Evolutionary conservation across 2,113 vertebrate genomes (phyloP).

Genomic region (Egretta garzetta): DNA sequence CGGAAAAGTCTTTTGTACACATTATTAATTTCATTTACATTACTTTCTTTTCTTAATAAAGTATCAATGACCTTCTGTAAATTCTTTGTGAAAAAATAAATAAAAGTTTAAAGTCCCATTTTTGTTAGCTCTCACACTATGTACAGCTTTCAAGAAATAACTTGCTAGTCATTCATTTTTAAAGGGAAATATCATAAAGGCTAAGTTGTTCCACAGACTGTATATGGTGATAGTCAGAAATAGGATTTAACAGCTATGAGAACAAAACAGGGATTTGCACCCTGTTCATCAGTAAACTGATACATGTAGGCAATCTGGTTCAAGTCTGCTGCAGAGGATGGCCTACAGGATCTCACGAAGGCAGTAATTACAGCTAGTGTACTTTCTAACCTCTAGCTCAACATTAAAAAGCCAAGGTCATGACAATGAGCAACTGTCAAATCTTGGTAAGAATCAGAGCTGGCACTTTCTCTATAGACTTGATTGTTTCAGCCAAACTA

Average conservation of each 20-base stretch:
- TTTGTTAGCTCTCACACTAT: not conserved
- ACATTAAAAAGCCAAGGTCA: not conserved
- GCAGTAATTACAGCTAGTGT: not conserved
- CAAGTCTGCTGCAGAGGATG: not conserved
- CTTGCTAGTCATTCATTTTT: not conserved
- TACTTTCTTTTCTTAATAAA: not conserved
- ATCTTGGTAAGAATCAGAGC: not conserved
- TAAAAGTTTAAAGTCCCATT: not conserved
- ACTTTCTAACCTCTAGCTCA: slow-evolving; percentile 6
- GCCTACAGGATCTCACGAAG: not conserved
- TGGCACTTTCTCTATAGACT: slow-evolving; percentile 8
- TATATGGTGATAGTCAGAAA: not conserved
- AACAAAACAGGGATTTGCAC: not conserved
- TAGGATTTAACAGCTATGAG: not conserved
- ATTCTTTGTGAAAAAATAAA: not conserved
- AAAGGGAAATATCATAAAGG: not conserved
- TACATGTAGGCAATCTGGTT: not conserved
- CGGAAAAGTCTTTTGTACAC: not conserved
- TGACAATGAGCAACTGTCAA: not conserved
- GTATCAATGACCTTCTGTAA: not conserved
- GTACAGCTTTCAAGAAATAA: not conserved
- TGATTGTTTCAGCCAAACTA: slow-evolving; percentile 53
- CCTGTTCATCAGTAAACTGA: not conserved
- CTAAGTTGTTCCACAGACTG: not conserved
- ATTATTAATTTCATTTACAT: not conserved